Evolutionary conservation across 1,140 invertebrate genomes (phyloP).

Genomic region (Anadara kagoshimensis): DNA sequence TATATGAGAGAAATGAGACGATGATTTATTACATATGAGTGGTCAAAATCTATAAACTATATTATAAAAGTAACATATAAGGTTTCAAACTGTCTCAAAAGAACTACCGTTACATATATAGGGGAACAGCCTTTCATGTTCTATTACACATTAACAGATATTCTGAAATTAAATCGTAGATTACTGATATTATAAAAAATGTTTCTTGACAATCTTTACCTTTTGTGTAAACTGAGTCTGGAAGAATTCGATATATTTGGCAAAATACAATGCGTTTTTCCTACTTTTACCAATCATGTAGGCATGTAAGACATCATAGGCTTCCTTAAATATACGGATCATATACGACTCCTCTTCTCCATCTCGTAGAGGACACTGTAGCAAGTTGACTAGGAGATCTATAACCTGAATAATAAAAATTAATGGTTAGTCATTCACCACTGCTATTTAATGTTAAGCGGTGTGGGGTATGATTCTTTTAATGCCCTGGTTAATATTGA

Average conservation of each 20-base stretch:
- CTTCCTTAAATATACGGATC: slow-evolving; percentile 68
- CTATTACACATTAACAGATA: too few relatives aligned
- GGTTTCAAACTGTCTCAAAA: background rate
- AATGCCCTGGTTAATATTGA: too few relatives aligned
- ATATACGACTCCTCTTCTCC: slow-evolving; percentile 68
- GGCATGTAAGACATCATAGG: slow-evolving; percentile 71
- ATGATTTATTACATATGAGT: too few relatives aligned
- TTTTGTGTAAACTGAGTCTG: slow-evolving; percentile 72
- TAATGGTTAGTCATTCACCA: too few relatives aligned
- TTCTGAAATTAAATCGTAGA: too few relatives aligned
- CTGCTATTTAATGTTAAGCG: too few relatives aligned
- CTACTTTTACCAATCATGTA: slow-evolving; percentile 74
- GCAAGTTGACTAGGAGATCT: slow-evolving; percentile 70
- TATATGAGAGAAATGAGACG: too few relatives aligned
- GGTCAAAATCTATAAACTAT: too few relatives aligned
- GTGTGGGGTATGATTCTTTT: too few relatives aligned
- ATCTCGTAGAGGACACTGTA: slow-evolving; percentile 67
- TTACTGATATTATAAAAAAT: too few relatives aligned
- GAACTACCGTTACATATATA: background rate
- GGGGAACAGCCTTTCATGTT: too few relatives aligned
- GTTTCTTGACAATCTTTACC: too few relatives aligned
- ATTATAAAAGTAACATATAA: background rate
- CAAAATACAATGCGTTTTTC: slow-evolving; percentile 74
- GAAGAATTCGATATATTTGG: slow-evolving; percentile 75
- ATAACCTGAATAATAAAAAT: slow-evolving; percentile 71